Evolutionary conservation across 2,113 vertebrate species (phyloP), one percentile per base, ranked within the genome.

Genomic region (Chloebia gouldiae): DNA sequence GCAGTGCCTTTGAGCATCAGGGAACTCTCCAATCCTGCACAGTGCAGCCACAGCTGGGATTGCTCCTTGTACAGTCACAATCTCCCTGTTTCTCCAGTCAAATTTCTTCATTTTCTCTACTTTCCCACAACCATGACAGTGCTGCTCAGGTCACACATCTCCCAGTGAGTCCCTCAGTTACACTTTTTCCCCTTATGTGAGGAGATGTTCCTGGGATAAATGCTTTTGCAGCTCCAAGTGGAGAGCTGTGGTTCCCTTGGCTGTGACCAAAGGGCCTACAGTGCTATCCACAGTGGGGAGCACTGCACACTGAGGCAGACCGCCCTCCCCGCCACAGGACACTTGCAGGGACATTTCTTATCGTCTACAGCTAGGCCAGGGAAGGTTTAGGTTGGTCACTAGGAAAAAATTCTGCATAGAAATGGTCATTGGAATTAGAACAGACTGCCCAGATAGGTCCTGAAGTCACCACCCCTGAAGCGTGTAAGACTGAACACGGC

Each of bases 161-260:
- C 19, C 8, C 0, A 0, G 1, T 2, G 5, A 0, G 0, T 9
- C 19, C n/a, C 40, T n/a, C 4, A 1, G n/a, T 15, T 6, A 53
- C 13, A 9, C 12, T 10, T 51, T 31, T 45, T 4, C 4, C 44
- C 15, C 9, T 47, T 25, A 22, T 6, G 28, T 11, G 24, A 65
- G 37, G 57, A 18, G 23, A 19, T 1, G 53, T 6, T 7, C 11
- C 19, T 20, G 61, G 16, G 18, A 56, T 1, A 44, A 27, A 66
- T 7, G 17, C 0, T 12, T 18, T 3, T 9, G 40, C 9, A 33
- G 22, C 17, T 9, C 4, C 15, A 76, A 13, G 19, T 7, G 18
- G 8, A 13, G 3, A 30, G 13, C 0, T 6, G 18, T 2, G 24
- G 7, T 0, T 51, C 40, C 45, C 9, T 8, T 4, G 10, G 35